Evolutionary conservation across 2,888 invertebrate species (phyloP), one percentile per base, ranked within the genome.

Genomic region (Drosophila hamatofila): DNA sequence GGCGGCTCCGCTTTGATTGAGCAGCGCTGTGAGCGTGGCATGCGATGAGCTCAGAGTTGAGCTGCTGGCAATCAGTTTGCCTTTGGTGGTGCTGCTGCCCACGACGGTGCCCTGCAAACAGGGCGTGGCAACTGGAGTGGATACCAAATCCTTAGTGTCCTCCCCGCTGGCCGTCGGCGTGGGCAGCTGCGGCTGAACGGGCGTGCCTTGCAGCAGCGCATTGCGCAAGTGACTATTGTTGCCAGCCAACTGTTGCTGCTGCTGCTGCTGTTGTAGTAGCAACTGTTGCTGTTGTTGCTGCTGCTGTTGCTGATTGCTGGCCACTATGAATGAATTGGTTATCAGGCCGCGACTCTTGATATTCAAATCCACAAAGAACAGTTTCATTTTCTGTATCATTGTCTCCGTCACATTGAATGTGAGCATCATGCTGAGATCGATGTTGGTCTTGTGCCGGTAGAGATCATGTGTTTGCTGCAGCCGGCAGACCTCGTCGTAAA

Each of bases 331-430:
- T 1, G 92, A 92, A 48, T 92, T 93, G 14, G 92, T 91, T 37
- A 93, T 92, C n/a, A 93, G 68, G 0, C 92, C 93, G 11, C 91
- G 90, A 71, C 92, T 93, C 72, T 92, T 92, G n/a, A 92, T 91
- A 63, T 93, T 92, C 23, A 93, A 79, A 77, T 93, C 93, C 41
- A 92, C 90, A 59, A 93, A 93, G 72, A 93, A 93, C 2, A 89
- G 62, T 72, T 94, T 93, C 94, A 95, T 95, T 91, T 95, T 95
- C 74, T 94, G 93, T 69, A 95, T 91, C 93, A 95, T 95, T 85
- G 94, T 94, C 25, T 94, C 94, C 6, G 95, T 95, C 7, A 95
- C 94, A 58, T 93, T 93, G 81, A 95, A 95, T 0, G 91, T 90
- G 21, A 91, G 84, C 87, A 93, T 90, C 70, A 91, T 80, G 46